phyloP scores from a whole-genome alignment of 2,797 vertebrate genomes.

The Poecilia wingei region DNA sequence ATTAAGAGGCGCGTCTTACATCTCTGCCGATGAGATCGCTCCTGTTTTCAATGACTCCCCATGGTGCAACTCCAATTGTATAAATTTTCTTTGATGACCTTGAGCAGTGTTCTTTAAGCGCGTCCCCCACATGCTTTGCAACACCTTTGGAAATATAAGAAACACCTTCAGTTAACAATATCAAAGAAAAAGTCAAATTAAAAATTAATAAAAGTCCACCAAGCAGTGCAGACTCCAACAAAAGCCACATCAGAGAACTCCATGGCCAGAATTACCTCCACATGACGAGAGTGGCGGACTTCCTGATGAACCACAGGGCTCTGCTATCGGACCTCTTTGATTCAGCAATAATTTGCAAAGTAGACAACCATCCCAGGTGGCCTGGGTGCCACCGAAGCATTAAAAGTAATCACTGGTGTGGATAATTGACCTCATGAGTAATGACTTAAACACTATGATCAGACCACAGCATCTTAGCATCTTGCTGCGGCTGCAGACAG shows the following conservation, averaged over 20 bases:
- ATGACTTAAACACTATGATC: conserved; percentile 79
- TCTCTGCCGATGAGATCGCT: conserved; percentile 98
- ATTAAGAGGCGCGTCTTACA: conserved; percentile 78
- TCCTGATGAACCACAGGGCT: conserved; percentile 51
- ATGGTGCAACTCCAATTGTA: conserved; percentile 96
- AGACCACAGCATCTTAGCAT: conserved; percentile 65
- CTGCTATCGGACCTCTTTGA: conserved; percentile 47
- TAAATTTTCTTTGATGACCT: conserved; percentile 98
- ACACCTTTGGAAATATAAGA: conserved; percentile 78
- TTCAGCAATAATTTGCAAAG: conserved; percentile 63
- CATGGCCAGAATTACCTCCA: conserved; percentile 19
- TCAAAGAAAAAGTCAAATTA: not conserved
- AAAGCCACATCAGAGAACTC: conserved; percentile 6
- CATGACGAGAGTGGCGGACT: conserved; percentile 14
- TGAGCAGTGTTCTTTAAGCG: conserved; percentile 94
- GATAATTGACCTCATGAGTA: conserved; percentile 75
- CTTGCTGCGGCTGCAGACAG: conserved; percentile 65
- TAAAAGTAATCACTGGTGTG: conserved; percentile 74
- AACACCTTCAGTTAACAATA: not conserved
- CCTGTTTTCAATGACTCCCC: conserved; percentile 98
- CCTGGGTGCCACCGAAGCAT: conserved; percentile 57
- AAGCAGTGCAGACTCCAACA: not conserved
- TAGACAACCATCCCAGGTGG: conserved; percentile 41
- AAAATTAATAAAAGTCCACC: not conserved
- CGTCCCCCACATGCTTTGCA: conserved; percentile 98